A percentile compares a stretch with the other conserved stretches of the same genome.
Evolutionary conservation across 2,888 invertebrate species (phyloP).

Genomic region (Dicycla oo): DNA sequence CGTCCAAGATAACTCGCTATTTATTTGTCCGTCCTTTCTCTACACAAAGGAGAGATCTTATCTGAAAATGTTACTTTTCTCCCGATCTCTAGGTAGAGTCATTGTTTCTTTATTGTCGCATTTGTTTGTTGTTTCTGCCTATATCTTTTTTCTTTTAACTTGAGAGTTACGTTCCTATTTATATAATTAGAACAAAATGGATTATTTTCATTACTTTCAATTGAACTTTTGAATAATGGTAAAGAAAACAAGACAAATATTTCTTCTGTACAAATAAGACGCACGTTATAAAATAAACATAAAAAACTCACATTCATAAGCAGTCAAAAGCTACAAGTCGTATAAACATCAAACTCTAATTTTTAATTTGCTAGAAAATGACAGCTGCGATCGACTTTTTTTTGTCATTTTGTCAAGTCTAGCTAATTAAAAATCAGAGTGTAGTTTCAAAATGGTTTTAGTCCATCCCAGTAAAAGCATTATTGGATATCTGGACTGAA

Average conservation of each 20-base stretch:
- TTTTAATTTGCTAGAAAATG: too few relatives aligned
- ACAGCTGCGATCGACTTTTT: too few relatives aligned
- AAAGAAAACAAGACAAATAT: too few relatives aligned
- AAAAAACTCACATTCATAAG: too few relatives aligned
- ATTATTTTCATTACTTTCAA: not conserved
- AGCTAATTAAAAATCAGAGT: too few relatives aligned
- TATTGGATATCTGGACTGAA: not conserved
- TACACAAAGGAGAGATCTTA: slow-evolving; percentile 71
- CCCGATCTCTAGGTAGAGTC: slow-evolving; percentile 58
- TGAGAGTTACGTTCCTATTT: slow-evolving; percentile 5
- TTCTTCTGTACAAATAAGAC: too few relatives aligned
- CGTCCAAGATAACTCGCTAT: slow-evolving; percentile 80
- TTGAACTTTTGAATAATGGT: not conserved
- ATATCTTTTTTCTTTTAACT: slow-evolving; percentile 18
- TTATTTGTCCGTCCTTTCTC: slow-evolving; percentile 78
- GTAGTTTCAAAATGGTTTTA: slow-evolving; percentile 9
- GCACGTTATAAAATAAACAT: too few relatives aligned
- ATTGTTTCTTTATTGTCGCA: slow-evolving; percentile 59
- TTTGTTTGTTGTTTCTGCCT: slow-evolving; percentile 43
- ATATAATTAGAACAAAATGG: not conserved
- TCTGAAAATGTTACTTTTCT: slow-evolving; percentile 69
- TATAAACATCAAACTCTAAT: too few relatives aligned
- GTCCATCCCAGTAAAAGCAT: not conserved
- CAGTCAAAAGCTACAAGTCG: too few relatives aligned
- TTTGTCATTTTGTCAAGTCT: too few relatives aligned